These are phyloP conservation scores for Gyrodactylus salaris DNA, from an alignment of 1,140 invertebrate species.

Conservation along the genomic window DNA sequence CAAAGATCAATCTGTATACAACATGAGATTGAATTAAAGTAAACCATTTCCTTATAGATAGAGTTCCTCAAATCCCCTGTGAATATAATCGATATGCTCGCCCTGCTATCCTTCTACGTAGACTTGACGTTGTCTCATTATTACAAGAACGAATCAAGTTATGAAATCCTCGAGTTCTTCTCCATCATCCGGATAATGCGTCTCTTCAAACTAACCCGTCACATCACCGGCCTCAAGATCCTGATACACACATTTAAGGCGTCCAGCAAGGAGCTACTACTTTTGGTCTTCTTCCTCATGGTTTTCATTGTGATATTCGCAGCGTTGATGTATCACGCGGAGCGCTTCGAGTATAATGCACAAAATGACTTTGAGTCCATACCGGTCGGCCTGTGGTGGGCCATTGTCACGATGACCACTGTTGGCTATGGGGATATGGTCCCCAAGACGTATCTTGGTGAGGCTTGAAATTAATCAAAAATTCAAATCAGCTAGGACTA, in stretches of 20 bases:
- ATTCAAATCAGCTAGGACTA: no score
- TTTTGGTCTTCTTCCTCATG: constrained; percentile 96
- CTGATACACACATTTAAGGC: constrained; percentile 63
- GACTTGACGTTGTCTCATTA: constrained; percentile 68
- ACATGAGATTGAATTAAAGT: no score
- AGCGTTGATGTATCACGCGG: constrained; percentile 85
- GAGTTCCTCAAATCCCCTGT: constrained; percentile 93
- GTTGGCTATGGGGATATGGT: constrained; percentile 86
- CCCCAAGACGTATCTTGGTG: constrained; percentile 88
- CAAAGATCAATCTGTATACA: no score
- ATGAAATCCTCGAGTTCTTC: constrained; percentile 20
- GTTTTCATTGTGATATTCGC: constrained; percentile 87
- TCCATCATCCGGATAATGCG: constrained; percentile 22
- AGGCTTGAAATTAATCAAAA: constrained; percentile 15
- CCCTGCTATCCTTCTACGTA: constrained; percentile 99
- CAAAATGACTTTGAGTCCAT: constrained; percentile 86
- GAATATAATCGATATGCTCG: constrained; percentile 92
- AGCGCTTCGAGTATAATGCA: constrained; percentile 37
- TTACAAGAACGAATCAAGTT: constrained; percentile 48
- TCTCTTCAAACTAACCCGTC: constrained; percentile 15
- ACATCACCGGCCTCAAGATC: constrained; percentile 22
- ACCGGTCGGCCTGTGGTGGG: constrained; percentile 28
- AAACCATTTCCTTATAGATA: neutral
- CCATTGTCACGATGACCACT: constrained; percentile 85
- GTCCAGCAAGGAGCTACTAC: constrained; percentile 89